These are phyloP conservation scores for Potamilus streckersoni DNA, from an alignment of 1,140 invertebrate species.

Conservation along the genomic window DNA sequence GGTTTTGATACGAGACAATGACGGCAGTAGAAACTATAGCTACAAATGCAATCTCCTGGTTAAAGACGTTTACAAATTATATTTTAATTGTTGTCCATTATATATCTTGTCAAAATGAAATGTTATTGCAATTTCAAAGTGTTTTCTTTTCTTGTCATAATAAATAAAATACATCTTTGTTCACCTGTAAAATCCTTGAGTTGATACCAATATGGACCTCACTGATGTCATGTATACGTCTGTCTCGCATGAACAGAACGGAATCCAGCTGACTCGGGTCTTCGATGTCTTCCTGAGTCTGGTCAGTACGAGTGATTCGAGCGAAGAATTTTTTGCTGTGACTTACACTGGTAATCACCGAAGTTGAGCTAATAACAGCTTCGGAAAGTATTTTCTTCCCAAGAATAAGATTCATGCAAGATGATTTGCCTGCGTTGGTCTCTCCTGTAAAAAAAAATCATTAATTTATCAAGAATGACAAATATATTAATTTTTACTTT, in stretches of 20 bases:
- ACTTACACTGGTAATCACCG: conserved; percentile 40
- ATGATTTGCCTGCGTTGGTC: conserved; percentile 51
- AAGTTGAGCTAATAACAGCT: conserved; percentile 43
- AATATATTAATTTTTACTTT: no score
- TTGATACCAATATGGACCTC: conserved; percentile 38
- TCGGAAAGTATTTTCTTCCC: conserved; percentile 43
- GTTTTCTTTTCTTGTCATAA: no score
- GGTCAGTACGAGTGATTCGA: conserved; percentile 11
- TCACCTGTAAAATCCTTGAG: conserved; percentile 35
- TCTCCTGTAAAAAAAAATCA: conserved; percentile 36
- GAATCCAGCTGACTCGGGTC: conserved; percentile 7
- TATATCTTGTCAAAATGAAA: no score
- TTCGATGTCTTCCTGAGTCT: conserved; percentile 2
- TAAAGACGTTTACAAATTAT: no score
- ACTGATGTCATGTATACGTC: conserved; percentile 17
- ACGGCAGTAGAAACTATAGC: no score
- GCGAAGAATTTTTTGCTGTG: conserved; percentile 21
- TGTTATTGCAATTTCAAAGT: no score
- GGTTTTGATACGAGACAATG: no score
- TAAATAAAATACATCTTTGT: no score
- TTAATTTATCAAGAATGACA: not conserved
- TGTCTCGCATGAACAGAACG: conserved; percentile 17
- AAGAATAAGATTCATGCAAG: conserved; percentile 47
- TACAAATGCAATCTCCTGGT: no score
- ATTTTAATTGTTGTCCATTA: no score